phyloP scores from a whole-genome alignment of 2,113 vertebrate species.

The Thalassarche chlororhynchos region DNA sequence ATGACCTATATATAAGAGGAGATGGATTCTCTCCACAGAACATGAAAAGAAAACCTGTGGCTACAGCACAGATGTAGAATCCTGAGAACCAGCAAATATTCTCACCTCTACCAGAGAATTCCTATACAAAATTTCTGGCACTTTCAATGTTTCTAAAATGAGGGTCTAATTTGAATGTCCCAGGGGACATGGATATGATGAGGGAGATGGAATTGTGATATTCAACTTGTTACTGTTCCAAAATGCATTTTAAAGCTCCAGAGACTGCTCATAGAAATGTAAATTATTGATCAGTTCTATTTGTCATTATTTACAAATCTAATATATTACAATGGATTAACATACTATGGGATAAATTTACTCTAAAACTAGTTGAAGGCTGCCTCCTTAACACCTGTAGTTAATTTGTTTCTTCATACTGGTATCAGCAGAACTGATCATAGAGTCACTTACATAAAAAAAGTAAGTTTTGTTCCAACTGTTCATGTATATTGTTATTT shows the following conservation, averaged over 20 bases:
- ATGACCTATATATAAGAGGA: not conserved
- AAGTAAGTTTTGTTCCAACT: not conserved
- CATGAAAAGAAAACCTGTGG: not conserved
- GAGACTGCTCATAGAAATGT: not conserved
- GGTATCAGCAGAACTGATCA: not conserved
- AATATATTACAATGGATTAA: not conserved
- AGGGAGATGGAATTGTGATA: not conserved
- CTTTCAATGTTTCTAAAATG: not conserved
- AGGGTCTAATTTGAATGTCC: not conserved
- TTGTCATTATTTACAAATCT: not conserved
- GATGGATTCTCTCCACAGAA: not conserved
- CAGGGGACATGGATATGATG: not conserved
- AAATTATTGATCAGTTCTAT: not conserved
- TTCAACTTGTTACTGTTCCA: not conserved
- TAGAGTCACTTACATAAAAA: not conserved
- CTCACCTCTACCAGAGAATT: not conserved
- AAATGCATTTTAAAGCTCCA: not conserved
- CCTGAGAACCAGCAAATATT: not conserved
- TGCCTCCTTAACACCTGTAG: not conserved
- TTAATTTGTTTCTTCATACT: not conserved
- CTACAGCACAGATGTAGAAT: not conserved
- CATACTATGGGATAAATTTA: not conserved
- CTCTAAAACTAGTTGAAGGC: not conserved
- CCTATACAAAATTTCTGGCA: not conserved
- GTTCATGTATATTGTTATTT: not conserved